Percentiles rank a stretch among this genome's conserved stretches.
These are phyloP conservation scores for Agrochola macilenta DNA, from an alignment of 2,888 invertebrate genomes.

Conservation along the genomic window DNA sequence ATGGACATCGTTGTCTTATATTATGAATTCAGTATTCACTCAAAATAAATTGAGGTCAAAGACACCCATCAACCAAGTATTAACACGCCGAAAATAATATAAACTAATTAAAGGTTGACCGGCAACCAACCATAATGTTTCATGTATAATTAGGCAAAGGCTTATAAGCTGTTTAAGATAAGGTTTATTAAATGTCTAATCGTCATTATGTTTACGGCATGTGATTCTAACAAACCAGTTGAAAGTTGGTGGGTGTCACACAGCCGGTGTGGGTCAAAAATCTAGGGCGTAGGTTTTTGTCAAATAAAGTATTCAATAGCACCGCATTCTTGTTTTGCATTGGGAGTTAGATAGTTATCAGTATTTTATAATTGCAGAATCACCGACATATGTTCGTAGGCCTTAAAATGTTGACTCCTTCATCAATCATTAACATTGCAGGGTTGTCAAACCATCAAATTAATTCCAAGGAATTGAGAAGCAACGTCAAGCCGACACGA, in stretches of 20 bases:
- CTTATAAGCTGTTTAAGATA: background rate
- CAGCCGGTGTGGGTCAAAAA: conserved; percentile 51
- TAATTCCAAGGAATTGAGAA: background rate
- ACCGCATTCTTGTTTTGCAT: conserved; percentile 10
- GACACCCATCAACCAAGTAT: conserved; percentile 6
- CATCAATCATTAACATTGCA: background rate
- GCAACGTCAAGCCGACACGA: background rate
- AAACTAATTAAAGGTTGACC: background rate
- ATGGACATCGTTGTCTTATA: conserved; percentile 12
- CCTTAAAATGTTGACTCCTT: background rate
- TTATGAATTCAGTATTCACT: background rate
- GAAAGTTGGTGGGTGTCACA: conserved; percentile 39
- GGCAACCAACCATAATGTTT: background rate
- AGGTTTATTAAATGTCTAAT: conserved; percentile 8
- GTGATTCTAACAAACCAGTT: conserved; percentile 43
- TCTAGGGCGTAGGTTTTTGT: conserved; percentile 61
- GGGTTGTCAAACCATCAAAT: background rate
- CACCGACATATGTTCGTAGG: background rate
- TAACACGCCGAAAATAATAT: background rate
- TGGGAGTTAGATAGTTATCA: background rate
- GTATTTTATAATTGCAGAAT: conserved; percentile 2
- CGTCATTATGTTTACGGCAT: conserved; percentile 3
- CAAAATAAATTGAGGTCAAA: conserved; percentile 18
- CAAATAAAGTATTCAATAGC: conserved; percentile 36
- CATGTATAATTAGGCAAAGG: background rate